Evolutionary conservation across 2,113 vertebrate species (phyloP), one percentile per base, ranked within the genome.

Genomic region (Chrysemys picta): DNA sequence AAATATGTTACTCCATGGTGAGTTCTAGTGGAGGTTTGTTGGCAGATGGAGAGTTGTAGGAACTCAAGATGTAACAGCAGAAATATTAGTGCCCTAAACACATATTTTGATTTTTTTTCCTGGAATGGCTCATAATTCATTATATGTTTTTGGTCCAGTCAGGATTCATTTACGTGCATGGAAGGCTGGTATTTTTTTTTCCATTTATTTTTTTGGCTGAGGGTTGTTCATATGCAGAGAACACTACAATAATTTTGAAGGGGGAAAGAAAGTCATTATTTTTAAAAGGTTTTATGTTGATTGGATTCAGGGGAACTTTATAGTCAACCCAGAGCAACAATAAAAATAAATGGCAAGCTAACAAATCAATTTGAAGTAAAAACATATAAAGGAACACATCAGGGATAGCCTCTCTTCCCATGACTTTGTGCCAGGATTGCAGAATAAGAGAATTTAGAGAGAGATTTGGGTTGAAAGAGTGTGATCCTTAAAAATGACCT

Each of bases 11-110:
- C 47, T 56, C 89, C 80, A 50, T 82, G 84, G 81, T 78, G 78
- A 57, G 54, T 90, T 96, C 90, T 56, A 84, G 50, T 80, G 81
- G 14, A 92, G 38, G 13, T 88, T 92, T 93, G 81, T 92, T 84
- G 94, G 84, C 95, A 97, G 94, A 97, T 91, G 94, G 93, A 89
- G 75, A 47, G 3, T 87, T 95, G 47, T 93, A 78, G 84, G 91
- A 97, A 86, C 78, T 29, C 38, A 84, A 7, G 92, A 85, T 94
- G 57, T 81, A 89, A 38, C 82, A 65, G 91, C n/a, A 93, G 85
- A 91, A 59, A 80, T 21, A 47, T 94, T 90, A 91, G 53, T 94
- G 83, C n/a, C 80, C 52, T 42, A 93, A 87, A 92, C 24, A 94
- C 84, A 80, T 10, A 89, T 95, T 94, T 85, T 42, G 8, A 84